Evolutionary conservation across 2,797 vertebrate genomes (phyloP).

Genomic region (Cyclura pinguis): DNA sequence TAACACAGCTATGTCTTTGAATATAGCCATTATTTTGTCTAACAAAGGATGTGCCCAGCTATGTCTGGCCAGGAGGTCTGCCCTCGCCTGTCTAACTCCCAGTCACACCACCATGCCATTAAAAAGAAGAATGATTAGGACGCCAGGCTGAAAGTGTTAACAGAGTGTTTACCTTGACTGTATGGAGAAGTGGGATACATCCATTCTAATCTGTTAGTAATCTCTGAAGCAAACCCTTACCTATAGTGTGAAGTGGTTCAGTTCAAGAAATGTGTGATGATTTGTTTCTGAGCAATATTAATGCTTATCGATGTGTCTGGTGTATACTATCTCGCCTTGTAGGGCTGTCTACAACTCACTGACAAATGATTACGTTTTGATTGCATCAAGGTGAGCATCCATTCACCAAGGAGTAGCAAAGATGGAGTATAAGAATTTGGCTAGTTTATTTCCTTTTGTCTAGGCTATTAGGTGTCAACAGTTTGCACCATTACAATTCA

Average conservation of each 20-base stretch:
- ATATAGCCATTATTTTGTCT: neutral
- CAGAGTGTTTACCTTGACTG: neutral
- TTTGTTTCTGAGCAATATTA: neutral
- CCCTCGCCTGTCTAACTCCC: neutral
- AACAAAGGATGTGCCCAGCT: conserved; percentile 4
- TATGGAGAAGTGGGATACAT: neutral
- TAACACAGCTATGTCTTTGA: too few relatives aligned
- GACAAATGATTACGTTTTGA: neutral
- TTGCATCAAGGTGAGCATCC: neutral
- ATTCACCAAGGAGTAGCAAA: neutral
- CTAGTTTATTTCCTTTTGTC: neutral
- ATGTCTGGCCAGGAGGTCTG: neutral
- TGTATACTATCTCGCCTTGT: too few relatives aligned
- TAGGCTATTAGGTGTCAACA: neutral
- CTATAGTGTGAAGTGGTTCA: neutral
- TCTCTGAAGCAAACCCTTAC: neutral
- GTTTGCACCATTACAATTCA: neutral
- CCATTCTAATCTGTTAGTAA: neutral
- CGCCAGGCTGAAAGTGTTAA: neutral
- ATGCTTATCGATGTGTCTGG: neutral
- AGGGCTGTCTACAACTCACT: neutral
- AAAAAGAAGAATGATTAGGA: neutral
- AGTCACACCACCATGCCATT: neutral
- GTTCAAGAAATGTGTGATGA: neutral
- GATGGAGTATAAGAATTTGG: neutral